phyloP scores from a whole-genome alignment of 1,140 invertebrate genomes.

The Diachasma alloeum region DNA sequence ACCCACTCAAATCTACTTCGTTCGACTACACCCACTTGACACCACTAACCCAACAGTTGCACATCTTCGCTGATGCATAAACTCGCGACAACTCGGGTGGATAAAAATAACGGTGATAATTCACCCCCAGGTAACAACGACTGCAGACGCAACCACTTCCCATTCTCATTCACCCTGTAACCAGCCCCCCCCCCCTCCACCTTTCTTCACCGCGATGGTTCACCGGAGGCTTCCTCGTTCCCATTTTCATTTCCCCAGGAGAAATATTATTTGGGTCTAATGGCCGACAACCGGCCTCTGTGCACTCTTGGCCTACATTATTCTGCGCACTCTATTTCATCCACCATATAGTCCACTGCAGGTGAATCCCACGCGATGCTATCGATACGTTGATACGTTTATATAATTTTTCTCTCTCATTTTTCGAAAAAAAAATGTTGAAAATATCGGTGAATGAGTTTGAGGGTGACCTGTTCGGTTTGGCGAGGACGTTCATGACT shows the following conservation, averaged over 20 bases:
- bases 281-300: conserved; percentile 11
- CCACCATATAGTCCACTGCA: conserved; percentile 14
- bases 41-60: too few relatives aligned
- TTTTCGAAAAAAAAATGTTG: neutral
- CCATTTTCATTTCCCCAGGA: conserved; percentile 26
- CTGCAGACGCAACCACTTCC: too few relatives aligned
- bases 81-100: too few relatives aligned
- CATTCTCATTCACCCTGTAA: too few relatives aligned
- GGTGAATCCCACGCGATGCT: neutral
- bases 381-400: neutral
- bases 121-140: too few relatives aligned
- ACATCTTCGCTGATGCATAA: too few relatives aligned
- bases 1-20: too few relatives aligned
- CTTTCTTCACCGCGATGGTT: neutral
- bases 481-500: conserved; percentile 18
- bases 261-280: conserved; percentile 32
- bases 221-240: neutral
- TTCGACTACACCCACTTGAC: too few relatives aligned
- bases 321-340: neutral
- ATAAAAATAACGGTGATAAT: too few relatives aligned
- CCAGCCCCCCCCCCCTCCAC: too few relatives aligned
- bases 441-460: neutral
- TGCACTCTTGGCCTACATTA: conserved; percentile 28
- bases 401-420: too few relatives aligned
- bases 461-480: neutral